phyloP scores from a whole-genome alignment of 2,888 invertebrate genomes.

The Melolontha melolontha region DNA sequence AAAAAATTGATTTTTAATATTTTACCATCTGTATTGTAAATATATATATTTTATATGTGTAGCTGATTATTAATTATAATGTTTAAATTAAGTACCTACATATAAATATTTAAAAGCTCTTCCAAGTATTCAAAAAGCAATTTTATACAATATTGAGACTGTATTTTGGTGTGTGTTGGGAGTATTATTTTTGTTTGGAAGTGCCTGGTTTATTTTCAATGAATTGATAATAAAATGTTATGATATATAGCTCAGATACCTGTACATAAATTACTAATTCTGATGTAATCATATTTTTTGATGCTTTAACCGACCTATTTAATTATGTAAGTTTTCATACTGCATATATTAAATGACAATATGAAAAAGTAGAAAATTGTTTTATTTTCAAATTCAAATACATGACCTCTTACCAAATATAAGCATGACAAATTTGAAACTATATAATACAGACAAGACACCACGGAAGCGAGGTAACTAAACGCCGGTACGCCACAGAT shows the following conservation, averaged over 20 bases:
- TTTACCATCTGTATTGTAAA: slow-evolving; percentile 36
- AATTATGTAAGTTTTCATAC: slow-evolving; percentile 54
- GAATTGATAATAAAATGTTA: slow-evolving; percentile 26
- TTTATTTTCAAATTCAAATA: slow-evolving; percentile 24
- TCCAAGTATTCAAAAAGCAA: slow-evolving; percentile 45
- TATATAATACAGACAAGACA: too few species aligned
- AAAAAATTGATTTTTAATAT: slow-evolving; percentile 19
- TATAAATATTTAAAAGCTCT: slow-evolving; percentile 44
- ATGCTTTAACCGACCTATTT: slow-evolving; percentile 54
- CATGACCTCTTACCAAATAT: too few species aligned
- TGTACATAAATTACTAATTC: slow-evolving; percentile 50
- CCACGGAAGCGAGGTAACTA: too few species aligned
- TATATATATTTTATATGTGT: slow-evolving; percentile 35
- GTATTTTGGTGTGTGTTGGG: slow-evolving; percentile 43
- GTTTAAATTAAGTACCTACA: slow-evolving; percentile 19
- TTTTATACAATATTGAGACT: slow-evolving; percentile 47
- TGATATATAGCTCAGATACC: slow-evolving; percentile 34
- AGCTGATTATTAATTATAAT: slow-evolving; percentile 34
- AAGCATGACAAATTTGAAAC: too few species aligned
- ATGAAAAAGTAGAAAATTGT: slow-evolving; percentile 28
- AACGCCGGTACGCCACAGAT: too few species aligned
- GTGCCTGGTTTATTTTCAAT: slow-evolving; percentile 45
- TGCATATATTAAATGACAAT: slow-evolving; percentile 48
- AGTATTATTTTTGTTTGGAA: slow-evolving; percentile 46
- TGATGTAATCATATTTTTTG: slow-evolving; percentile 52